Percentiles rank a stretch among this genome's conserved stretches.
Conservation (phyloP, 1,140 invertebrate genomes). For the Cydia strobilella region DNA sequence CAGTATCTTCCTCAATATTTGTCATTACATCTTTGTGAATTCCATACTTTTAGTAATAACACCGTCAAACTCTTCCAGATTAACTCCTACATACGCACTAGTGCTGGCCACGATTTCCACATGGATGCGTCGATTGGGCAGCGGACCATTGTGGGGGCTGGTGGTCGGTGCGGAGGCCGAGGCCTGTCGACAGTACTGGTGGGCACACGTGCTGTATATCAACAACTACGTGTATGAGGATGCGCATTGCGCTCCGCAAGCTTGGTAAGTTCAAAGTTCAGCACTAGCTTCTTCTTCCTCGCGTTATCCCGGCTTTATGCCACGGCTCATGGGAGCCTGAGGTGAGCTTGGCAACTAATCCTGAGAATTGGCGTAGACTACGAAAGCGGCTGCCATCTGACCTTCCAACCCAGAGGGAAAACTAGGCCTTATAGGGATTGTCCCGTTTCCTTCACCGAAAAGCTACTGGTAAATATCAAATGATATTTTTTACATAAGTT, state of each 20-base stretch:
- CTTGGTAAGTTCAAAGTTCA: constrained; percentile 56
- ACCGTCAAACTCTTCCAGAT: constrained; percentile 44
- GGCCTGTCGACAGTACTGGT: constrained; percentile 83
- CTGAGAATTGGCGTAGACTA: no score
- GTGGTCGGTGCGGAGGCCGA: constrained; percentile 67
- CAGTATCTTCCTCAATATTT: no score
- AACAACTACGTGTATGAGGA: constrained; percentile 80
- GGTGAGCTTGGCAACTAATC: no score
- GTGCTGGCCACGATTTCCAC: constrained; percentile 63
- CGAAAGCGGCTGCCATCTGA: no score
- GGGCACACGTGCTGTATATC: constrained; percentile 84
- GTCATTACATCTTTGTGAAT: neutral
- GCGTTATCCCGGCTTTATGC: no score
- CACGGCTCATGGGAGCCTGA: no score
- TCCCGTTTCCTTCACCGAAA: no score
- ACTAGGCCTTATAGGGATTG: no score
- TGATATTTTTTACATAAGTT: no score
- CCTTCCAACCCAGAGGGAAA: no score
- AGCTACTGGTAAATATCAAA: no score
- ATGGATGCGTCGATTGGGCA: constrained; percentile 54
- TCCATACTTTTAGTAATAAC: neutral
- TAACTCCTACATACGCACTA: constrained; percentile 66
- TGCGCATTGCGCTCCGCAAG: constrained; percentile 55
- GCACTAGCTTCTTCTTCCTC: no score
- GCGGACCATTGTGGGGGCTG: constrained; percentile 62